These are phyloP conservation scores for Epizoanthus stellaris DNA, from an alignment of 92 coral and sea anemone species.

Conservation along the genomic window DNA sequence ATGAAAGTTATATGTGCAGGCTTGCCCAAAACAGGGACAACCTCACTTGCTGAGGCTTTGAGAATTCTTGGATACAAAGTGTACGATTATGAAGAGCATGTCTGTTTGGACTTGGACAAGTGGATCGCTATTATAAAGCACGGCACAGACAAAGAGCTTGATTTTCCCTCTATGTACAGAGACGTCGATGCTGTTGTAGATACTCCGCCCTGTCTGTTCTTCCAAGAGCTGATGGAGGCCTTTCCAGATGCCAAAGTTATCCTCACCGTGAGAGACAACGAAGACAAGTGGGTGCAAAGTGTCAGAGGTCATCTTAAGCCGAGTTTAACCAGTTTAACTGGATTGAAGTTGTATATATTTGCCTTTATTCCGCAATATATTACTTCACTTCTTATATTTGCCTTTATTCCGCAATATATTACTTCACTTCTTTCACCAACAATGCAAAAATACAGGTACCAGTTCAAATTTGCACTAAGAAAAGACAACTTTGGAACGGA, in stretches of 20 bases:
- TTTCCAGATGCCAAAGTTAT: too few relatives aligned
- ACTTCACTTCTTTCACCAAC: conserved; percentile 4
- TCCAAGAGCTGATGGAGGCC: neutral
- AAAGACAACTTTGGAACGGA: conserved; percentile 16
- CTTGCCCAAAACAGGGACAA: conserved; percentile 12
- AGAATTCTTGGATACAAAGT: conserved; percentile 23
- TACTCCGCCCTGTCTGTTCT: conserved; percentile 9
- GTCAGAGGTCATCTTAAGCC: conserved; percentile 1
- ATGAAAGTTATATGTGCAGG: conserved; percentile 28
- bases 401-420: conserved; percentile 3
- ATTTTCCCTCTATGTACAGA: conserved; percentile 2
- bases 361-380: conserved; percentile 10
- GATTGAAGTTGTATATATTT: conserved; percentile 4
- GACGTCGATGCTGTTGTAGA: conserved; percentile 5
- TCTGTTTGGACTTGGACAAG: conserved; percentile 1
- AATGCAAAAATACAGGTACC: conserved; percentile 17
- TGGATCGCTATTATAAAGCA: conserved; percentile 17
- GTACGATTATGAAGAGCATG: conserved; percentile 9
- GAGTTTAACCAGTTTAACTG: neutral
- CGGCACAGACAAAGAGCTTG: neutral
- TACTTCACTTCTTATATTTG: neutral
- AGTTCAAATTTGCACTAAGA: neutral
- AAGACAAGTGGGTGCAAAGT: conserved; percentile 10
- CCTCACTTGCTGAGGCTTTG: conserved; percentile 11
- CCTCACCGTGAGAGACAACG: neutral